Base-by-base conservation (phyloP, 1,140 invertebrate species). In the Saccostrea cuccullata region DNA sequence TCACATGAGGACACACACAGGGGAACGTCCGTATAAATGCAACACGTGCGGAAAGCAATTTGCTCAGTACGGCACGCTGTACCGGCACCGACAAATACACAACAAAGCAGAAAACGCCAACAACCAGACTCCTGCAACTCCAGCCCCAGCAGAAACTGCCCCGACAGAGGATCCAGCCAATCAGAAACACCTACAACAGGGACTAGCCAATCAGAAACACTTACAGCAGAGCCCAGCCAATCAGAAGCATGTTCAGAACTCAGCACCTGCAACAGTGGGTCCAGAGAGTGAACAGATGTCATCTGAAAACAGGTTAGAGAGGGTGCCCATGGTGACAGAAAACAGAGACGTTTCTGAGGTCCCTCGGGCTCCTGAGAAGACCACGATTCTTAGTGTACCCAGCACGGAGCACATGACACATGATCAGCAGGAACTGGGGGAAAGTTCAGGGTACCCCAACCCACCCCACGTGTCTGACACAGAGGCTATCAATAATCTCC, bases 11-110 rank as follows among this genome's bases (percentile, higher is more conserved):
- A 83, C 82, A 4, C 86, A 87, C 82, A 89, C 88, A 1, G 86
- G 86, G 2, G 86, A 87, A 47, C 87, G 87, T 55, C 89, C 86
- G 40, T 87, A 89, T 67, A 87, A 85, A 40, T 89, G 89, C 26
- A 86, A 85, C 60, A 77, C 84, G 55, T 89, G 89, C 15, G 89
- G 89, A 9, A 87, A 89, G 83, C 64, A 84, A 23, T 87, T 89
- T 5, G 67, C 86, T 20, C 89, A 87, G n/a, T 83, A 87, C 13
- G 86, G 86, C 20, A 83, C 86, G 2, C 64, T 87, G 82, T 87
- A 88, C 47, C 85, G 82, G 40, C 84, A 86, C 73, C 47, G 56
- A 0, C 60, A 85, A 40, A 88, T 82, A 12, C 67, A 87, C 26
- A 64, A 67, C 67, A 70, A 56, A 40, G 85, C 17, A 26, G 58